Conservation (phyloP, 2,888 invertebrate species). For the Elegia similella region DNA sequence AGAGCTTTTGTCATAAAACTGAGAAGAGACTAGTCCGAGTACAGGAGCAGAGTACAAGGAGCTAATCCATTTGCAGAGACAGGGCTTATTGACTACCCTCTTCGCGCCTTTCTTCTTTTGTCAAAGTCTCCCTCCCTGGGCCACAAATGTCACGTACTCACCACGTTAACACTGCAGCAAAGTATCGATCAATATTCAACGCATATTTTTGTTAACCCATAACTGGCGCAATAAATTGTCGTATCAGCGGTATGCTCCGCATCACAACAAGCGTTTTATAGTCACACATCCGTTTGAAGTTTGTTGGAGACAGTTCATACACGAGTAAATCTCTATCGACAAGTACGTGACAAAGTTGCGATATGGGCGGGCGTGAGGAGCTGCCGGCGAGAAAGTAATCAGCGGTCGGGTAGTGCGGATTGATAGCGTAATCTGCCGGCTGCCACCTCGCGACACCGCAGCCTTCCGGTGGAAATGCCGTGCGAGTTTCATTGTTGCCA, state of each 20-base stretch:
- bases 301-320: background rate
- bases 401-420: background rate
- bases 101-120: background rate
- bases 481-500: background rate
- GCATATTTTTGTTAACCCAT: conserved; percentile 7
- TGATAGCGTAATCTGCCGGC: conserved; percentile 5
- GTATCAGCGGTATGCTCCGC: conserved; percentile 1
- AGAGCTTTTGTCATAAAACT: too few species aligned
- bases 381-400: background rate
- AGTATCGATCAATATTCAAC: conserved; percentile 1
- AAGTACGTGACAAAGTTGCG: background rate
- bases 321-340: background rate
- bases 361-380: background rate
- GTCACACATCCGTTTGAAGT: background rate
- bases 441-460: background rate
- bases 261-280: conserved; percentile 4
- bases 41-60: too few species aligned
- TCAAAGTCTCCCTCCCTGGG: background rate
- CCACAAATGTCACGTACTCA: background rate
- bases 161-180: background rate
- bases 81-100: background rate
- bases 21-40: too few species aligned
- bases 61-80: too few species aligned
- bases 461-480: conserved; percentile 2
- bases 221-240: background rate